phyloP scores from a whole-genome alignment of 2,113 vertebrate species.

The Oncorhynchus masou region DNA sequence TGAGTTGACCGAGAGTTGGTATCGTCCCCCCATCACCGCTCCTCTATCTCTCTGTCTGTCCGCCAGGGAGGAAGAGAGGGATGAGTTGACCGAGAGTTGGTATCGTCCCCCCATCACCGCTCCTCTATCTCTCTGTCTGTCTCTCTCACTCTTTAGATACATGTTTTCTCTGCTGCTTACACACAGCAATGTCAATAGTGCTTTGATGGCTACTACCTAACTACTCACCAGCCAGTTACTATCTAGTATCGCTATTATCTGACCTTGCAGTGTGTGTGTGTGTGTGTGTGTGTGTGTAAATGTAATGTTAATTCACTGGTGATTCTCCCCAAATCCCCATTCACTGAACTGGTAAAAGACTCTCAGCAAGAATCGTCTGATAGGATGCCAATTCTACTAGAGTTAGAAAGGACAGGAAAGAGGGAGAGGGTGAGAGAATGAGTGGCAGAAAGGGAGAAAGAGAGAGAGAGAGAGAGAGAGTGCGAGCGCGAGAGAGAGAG shows the following conservation, averaged over 20 bases:
- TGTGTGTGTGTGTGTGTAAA: neutral
- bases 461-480: neutral
- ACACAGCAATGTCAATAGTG: too few relatives aligned
- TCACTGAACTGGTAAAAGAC: slow-evolving; percentile 1
- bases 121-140: too few relatives aligned
- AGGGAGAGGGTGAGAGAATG: neutral
- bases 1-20: slow-evolving; percentile 10
- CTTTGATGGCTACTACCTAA: too few relatives aligned
- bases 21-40: too few relatives aligned
- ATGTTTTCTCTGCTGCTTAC: neutral
- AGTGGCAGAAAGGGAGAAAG: too few relatives aligned
- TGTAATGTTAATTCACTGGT: neutral
- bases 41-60: too few relatives aligned
- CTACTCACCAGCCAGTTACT: neutral
- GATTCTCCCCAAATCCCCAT: neutral
- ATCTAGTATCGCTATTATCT: neutral
- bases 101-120: too few relatives aligned
- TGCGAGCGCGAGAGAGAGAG: too few relatives aligned
- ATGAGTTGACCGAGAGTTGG: too few relatives aligned
- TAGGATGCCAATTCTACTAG: slow-evolving; percentile 31
- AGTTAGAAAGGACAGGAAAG: slow-evolving; percentile 26
- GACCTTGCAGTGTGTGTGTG: too few relatives aligned
- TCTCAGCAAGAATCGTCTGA: neutral
- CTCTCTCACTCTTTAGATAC: neutral
- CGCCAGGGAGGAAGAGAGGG: too few relatives aligned